Conservation (phyloP, 1,140 invertebrate species). For the Laodelphax striatellus region DNA sequence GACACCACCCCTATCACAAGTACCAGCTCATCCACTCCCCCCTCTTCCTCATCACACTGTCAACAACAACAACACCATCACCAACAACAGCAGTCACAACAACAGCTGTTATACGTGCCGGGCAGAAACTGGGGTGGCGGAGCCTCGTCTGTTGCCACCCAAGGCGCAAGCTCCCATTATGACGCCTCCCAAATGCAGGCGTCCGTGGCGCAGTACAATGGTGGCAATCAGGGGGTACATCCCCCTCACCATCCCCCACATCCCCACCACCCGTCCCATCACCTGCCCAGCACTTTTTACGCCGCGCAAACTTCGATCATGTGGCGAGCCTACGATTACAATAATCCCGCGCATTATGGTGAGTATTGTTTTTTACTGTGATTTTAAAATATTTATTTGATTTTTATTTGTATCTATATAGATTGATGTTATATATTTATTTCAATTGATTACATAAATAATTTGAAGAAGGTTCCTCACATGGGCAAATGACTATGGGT, state of each 20-base stretch:
- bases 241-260: constrained; percentile 25
- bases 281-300: constrained; percentile 41
- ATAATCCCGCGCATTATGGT: constrained; percentile 62
- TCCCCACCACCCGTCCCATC: constrained; percentile 25
- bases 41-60: background rate
- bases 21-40: constrained; percentile 3
- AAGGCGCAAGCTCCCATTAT: background rate
- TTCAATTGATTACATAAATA: no score
- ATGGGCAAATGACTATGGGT: no score
- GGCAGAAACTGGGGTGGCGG: background rate
- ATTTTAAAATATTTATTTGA: no score
- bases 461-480: no score
- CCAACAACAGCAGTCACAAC: constrained; percentile 13
- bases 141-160: no score
- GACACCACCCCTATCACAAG: constrained; percentile 8
- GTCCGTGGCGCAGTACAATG: background rate
- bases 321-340: constrained; percentile 69
- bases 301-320: constrained; percentile 52
- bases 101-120: constrained; percentile 12
- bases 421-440: no score
- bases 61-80: constrained; percentile 10
- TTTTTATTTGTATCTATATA: no score
- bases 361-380: constrained; percentile 17
- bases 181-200: background rate
- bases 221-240: constrained; percentile 8